phyloP scores from a whole-genome alignment of 2,797 vertebrate genomes.

The Chelidonichthys spinosus region DNA sequence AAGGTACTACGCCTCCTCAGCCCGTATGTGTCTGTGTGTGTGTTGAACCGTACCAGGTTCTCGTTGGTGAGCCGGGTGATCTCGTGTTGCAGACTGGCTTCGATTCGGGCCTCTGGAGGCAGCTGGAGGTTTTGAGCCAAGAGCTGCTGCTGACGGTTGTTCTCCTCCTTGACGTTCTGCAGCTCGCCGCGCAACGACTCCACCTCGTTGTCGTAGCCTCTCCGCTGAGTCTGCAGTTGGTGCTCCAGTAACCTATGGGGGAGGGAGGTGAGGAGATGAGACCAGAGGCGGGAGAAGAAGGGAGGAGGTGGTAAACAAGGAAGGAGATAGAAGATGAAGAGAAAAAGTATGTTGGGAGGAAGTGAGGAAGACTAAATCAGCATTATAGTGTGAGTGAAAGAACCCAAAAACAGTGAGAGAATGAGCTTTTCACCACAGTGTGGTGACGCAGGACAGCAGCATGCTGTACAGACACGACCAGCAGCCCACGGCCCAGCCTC shows the following conservation, averaged over 20 bases:
- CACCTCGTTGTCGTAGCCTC: constrained; percentile 90
- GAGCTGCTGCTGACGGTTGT: constrained; percentile 97
- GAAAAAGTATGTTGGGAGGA: neutral
- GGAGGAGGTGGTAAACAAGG: neutral
- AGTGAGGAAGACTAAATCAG: constrained; percentile 7
- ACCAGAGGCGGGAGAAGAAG: neutral
- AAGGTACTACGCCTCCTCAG: neutral
- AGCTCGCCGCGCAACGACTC: constrained; percentile 92
- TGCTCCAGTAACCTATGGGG: constrained; percentile 91
- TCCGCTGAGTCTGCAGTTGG: constrained; percentile 94
- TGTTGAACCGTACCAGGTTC: constrained; percentile 88
- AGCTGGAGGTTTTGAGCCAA: constrained; percentile 97
- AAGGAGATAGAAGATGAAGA: neutral
- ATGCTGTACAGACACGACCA: constrained; percentile 57
- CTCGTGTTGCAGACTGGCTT: constrained; percentile 97
- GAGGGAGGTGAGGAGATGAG: neutral
- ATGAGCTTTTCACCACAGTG: constrained; percentile 15
- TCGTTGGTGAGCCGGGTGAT: constrained; percentile 98
- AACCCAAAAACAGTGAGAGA: neutral
- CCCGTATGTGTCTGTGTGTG: neutral
- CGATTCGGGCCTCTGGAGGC: constrained; percentile 95
- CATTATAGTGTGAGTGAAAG: neutral
- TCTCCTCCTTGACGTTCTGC: constrained; percentile 96
- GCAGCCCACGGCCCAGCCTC: constrained; percentile 38
- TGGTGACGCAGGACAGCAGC: constrained; percentile 43